phyloP scores from a whole-genome alignment of 1,140 invertebrate genomes.

The Drosophila trapezifrons region DNA sequence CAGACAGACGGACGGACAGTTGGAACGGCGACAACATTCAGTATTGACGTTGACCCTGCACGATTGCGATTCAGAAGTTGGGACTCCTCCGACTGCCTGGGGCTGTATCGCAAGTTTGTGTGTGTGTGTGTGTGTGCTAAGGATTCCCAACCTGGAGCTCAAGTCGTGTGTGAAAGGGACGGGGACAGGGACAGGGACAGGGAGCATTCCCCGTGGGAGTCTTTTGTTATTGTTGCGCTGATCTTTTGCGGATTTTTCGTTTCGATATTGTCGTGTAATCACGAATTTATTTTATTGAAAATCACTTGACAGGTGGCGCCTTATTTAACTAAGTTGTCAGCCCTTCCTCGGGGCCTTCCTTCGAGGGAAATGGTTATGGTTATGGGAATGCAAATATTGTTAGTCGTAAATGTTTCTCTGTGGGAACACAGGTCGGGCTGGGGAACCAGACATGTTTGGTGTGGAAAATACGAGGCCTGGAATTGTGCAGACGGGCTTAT shows the following conservation, averaged over 20 bases:
- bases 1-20: constrained; percentile 28
- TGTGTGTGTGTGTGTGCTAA: constrained; percentile 38
- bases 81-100: constrained; percentile 38
- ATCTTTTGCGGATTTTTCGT: constrained; percentile 74
- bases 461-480: constrained; percentile 1
- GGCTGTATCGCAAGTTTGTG: constrained; percentile 6
- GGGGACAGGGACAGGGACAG: neutral
- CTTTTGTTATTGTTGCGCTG: constrained; percentile 79
- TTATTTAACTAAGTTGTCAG: constrained; percentile 83
- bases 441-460: constrained; percentile 24
- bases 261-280: constrained; percentile 81
- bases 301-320: constrained; percentile 83
- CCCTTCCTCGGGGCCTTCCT: constrained; percentile 10
- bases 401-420: constrained; percentile 30
- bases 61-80: constrained; percentile 80
- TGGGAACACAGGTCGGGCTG: constrained; percentile 31
- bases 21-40: constrained; percentile 55
- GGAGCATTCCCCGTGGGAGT: constrained; percentile 75
- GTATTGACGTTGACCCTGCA: constrained; percentile 82
- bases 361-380: constrained; percentile 25
- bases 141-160: constrained; percentile 63
- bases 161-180: constrained; percentile 62
- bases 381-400: constrained; percentile 42
- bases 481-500: neutral
- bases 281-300: constrained; percentile 84